Base-by-base conservation (phyloP, 2,113 vertebrate species). In the Platichthys flesus region DNA sequence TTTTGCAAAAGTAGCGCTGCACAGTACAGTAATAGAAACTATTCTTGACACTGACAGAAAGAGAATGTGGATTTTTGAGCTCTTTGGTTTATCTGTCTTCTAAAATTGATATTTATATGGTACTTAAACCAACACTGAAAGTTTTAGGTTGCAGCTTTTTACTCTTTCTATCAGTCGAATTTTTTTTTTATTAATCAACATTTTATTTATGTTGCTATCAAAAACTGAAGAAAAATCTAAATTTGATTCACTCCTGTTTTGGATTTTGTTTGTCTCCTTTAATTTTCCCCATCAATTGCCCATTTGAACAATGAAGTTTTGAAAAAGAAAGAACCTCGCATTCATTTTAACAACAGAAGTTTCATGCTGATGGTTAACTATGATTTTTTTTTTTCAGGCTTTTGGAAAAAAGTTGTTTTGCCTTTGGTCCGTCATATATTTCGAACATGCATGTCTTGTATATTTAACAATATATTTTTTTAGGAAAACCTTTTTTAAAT, bases 401-500 rank as follows among this genome's bases (percentile, higher is more conserved):
- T 67, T 23, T 82, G 42, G 63, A 78, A 74, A 56, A 76, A 31
- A 72, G 52, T 74, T 81, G 60, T 82, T 81, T 61, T 79, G 67
- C 81, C 57, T 88, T 80, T 82, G 83, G 86, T 87, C 76, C 60
- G 18, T 76, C 78, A 79, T 70, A 74, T 85, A 79, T 90, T 92
- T 91, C 80, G 78, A 82, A 86, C 66, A 63, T 87, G 79, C 77
- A 85, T 84, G 76, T 90, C 51, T 80, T 86, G 74, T 82, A 77
- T 87, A 89, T 91, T 91, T 89, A 91, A 92, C 79, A 37, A 65
- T 84, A 75, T 86, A 84, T 87, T 87, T 90, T 91, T 92, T 67
- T 82, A 76, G 42, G 63, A 78, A 74, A 66, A 63, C 63, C 2
- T 82, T 85, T 90, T 37, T 73, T 77, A 71, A 67, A 55, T 83